Evolutionary conservation across 1,140 invertebrate genomes (phyloP).

Genomic region (Hirudo medicinalis): DNA sequence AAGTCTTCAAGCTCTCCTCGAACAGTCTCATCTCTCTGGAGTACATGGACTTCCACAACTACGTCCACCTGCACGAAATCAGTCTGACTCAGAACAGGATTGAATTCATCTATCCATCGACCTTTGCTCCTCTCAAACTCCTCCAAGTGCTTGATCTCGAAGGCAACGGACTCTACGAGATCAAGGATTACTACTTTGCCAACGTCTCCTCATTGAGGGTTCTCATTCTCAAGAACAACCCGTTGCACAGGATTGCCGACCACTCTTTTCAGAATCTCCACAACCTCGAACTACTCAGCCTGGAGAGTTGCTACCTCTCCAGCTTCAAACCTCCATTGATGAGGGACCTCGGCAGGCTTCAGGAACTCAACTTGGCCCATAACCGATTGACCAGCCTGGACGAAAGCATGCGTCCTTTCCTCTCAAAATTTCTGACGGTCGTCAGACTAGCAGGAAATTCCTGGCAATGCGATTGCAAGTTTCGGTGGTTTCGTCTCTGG

Average conservation of each 20-base stretch:
- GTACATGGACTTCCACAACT: slow-evolving; percentile 28
- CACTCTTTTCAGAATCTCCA: slow-evolving; percentile 28
- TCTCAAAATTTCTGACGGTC: slow-evolving; percentile 15
- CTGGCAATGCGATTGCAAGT: slow-evolving; percentile 34
- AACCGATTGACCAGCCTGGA: slow-evolving; percentile 28
- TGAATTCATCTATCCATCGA: slow-evolving; percentile 25
- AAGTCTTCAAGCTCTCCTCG: slow-evolving; percentile 21
- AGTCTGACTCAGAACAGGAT: slow-evolving; percentile 31
- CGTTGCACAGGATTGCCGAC: slow-evolving; percentile 26
- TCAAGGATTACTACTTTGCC: slow-evolving; percentile 27
- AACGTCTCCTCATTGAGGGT: slow-evolving; percentile 24
- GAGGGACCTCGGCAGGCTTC: slow-evolving; percentile 9
- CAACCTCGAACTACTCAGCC: slow-evolving; percentile 26
- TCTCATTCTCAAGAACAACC: slow-evolving; percentile 31
- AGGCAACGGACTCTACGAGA: slow-evolving; percentile 27
- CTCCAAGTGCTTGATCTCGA: slow-evolving; percentile 31
- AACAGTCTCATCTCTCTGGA: slow-evolving; percentile 28
- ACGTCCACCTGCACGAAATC: slow-evolving; percentile 28
- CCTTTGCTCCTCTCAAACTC: slow-evolving; percentile 27
- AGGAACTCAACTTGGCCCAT: slow-evolving; percentile 27
- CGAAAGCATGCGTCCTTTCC: slow-evolving; percentile 11
- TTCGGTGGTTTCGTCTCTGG: slow-evolving; percentile 23
- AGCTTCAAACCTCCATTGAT: slow-evolving; percentile 10
- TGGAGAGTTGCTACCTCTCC: slow-evolving; percentile 21
- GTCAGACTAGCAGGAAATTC: slow-evolving; percentile 31